phyloP scores from a whole-genome alignment of 35 echinoderm and acorn worm species.

The Ophioderma brevispina region DNA sequence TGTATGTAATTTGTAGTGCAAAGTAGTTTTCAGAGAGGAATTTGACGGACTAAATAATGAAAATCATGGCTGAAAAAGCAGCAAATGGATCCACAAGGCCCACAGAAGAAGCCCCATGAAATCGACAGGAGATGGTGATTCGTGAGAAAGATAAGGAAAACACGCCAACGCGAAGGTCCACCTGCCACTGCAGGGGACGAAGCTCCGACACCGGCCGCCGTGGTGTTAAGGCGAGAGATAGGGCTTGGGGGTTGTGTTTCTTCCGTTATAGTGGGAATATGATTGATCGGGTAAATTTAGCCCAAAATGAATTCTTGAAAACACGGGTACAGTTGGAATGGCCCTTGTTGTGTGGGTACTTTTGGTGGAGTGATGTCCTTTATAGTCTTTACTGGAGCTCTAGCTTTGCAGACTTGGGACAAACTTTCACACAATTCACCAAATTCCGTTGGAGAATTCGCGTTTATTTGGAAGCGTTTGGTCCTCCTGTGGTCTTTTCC shows the following conservation, averaged over 20 bases:
- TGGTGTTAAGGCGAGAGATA: constrained; percentile 30
- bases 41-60: too few relatives aligned
- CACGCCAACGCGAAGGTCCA: neutral
- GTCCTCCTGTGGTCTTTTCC: constrained; percentile 49
- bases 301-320: constrained; percentile 60
- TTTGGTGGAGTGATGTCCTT: constrained; percentile 62
- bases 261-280: constrained; percentile 80
- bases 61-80: neutral
- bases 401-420: constrained; percentile 82
- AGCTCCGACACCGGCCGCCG: neutral
- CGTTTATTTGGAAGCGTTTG: constrained; percentile 73
- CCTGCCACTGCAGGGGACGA: neutral
- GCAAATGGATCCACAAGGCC: neutral
- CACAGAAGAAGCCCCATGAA: neutral
- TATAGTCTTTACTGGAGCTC: constrained; percentile 52
- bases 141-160: neutral
- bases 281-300: constrained; percentile 91
- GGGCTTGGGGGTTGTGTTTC: constrained; percentile 50
- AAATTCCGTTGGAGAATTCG: constrained; percentile 89
- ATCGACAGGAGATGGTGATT: neutral
- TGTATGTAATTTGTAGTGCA: too few relatives aligned
- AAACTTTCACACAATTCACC: constrained; percentile 65
- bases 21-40: too few relatives aligned
- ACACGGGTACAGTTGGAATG: constrained; percentile 75
- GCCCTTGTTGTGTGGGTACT: constrained; percentile 71